Conservation (phyloP, 2,113 vertebrate genomes). For the Chamaetylas fuelleborni region DNA sequence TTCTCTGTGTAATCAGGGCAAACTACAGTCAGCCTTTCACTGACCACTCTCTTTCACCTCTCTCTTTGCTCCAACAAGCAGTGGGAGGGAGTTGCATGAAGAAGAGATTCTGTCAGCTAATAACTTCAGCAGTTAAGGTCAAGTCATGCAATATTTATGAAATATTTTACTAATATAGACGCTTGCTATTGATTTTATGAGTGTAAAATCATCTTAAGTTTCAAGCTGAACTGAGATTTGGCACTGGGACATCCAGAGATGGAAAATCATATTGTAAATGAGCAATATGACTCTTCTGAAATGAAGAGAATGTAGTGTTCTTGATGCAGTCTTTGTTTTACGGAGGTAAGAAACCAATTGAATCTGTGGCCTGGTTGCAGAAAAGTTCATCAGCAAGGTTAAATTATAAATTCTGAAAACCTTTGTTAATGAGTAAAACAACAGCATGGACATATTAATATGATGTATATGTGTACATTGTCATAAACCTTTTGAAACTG, state of each 20-base stretch:
- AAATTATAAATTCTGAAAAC: constrained; percentile 26
- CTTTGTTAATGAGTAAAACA: background rate
- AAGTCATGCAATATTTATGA: background rate
- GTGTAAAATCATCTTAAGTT: background rate
- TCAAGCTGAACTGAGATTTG: background rate
- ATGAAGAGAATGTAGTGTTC: background rate
- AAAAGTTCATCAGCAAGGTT: background rate
- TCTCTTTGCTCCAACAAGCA: rapidly evolving
- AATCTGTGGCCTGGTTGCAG: background rate
- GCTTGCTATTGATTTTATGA: background rate
- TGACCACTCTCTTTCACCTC: background rate
- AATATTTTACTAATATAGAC: background rate
- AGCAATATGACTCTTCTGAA: background rate
- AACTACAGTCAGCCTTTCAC: background rate
- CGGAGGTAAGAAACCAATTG: background rate
- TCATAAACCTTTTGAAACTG: constrained; percentile 16
- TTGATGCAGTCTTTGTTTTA: background rate
- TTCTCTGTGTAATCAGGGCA: background rate
- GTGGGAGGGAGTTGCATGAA: background rate
- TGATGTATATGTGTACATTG: constrained; percentile 7
- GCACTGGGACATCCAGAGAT: background rate
- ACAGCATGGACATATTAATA: background rate
- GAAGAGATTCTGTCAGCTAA: background rate
- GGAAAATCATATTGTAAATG: background rate
- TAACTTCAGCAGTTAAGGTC: background rate